phyloP scores from a whole-genome alignment of 2,113 vertebrate genomes.

The Oncorhynchus clarkii region DNA sequence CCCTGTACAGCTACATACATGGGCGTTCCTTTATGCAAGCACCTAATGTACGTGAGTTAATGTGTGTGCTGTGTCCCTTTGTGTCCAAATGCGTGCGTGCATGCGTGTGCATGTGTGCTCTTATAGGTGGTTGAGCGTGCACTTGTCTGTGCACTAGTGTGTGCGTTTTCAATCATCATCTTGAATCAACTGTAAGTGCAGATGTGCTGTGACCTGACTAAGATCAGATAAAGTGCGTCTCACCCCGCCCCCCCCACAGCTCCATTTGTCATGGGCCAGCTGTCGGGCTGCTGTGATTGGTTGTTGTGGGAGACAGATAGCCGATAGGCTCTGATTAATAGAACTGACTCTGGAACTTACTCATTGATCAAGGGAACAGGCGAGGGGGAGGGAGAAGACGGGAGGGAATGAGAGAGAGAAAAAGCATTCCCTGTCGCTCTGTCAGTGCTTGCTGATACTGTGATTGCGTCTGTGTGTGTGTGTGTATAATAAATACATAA shows the following conservation, averaged over 20 bases:
- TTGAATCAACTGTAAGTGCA: slow-evolving; percentile 57
- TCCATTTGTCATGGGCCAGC: slow-evolving; percentile 79
- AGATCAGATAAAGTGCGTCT: slow-evolving; percentile 66
- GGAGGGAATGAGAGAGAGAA: slow-evolving; percentile 51
- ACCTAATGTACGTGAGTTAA: too few species aligned
- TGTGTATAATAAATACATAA: not conserved
- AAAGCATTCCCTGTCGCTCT: slow-evolving; percentile 63
- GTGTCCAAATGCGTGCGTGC: not conserved
- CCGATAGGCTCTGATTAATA: slow-evolving; percentile 81
- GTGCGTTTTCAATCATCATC: slow-evolving; percentile 42
- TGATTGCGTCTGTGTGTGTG: slow-evolving; percentile 44
- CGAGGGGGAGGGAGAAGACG: slow-evolving; percentile 27
- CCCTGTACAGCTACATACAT: too few species aligned
- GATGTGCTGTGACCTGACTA: slow-evolving; percentile 65
- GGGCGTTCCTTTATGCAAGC: too few species aligned
- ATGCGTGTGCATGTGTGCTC: not conserved
- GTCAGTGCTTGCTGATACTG: slow-evolving; percentile 64
- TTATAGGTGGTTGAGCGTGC: not conserved
- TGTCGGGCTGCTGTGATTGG: slow-evolving; percentile 76
- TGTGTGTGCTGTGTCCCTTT: too few species aligned
- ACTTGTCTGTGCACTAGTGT: slow-evolving; percentile 6
- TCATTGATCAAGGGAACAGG: slow-evolving; percentile 80
- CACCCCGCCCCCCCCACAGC: slow-evolving; percentile 36
- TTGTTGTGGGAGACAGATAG: slow-evolving; percentile 77
- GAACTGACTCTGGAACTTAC: slow-evolving; percentile 75